Evolutionary conservation across 2,888 invertebrate genomes (phyloP).

Genomic region (Clunio marinus): DNA sequence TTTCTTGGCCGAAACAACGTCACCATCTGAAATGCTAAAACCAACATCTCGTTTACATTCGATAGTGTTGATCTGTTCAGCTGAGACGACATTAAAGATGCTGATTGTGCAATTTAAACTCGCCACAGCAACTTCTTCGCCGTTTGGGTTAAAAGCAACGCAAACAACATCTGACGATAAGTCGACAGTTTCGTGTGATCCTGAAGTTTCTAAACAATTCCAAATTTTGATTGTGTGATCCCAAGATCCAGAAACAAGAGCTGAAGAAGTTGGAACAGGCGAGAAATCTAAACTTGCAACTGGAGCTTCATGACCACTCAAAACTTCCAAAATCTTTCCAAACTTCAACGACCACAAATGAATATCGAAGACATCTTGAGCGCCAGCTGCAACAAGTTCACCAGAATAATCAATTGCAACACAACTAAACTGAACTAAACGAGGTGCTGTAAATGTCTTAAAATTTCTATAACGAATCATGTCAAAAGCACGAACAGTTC

Average conservation of each 20-base stretch:
- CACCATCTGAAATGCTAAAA: slow-evolving; percentile 74
- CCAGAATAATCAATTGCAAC: slow-evolving; percentile 83
- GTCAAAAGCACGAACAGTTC: slow-evolving; percentile 94
- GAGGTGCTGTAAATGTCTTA: slow-evolving; percentile 88
- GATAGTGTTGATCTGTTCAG: slow-evolving; percentile 69
- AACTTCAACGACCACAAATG: slow-evolving; percentile 94
- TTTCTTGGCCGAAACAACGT: slow-evolving; percentile 82
- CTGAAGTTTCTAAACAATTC: slow-evolving; percentile 81
- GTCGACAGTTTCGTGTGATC: slow-evolving; percentile 74
- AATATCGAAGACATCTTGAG: slow-evolving; percentile 90
- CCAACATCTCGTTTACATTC: slow-evolving; percentile 89
- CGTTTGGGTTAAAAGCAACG: slow-evolving; percentile 84
- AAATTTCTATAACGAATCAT: slow-evolving; percentile 94
- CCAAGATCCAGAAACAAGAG: slow-evolving; percentile 87
- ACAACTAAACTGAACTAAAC: slow-evolving; percentile 87
- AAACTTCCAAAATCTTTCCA: slow-evolving; percentile 82
- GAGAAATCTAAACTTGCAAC: slow-evolving; percentile 78
- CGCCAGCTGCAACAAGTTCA: slow-evolving; percentile 92
- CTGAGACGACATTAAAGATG: slow-evolving; percentile 69
- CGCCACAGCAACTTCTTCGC: slow-evolving; percentile 87
- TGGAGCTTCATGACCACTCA: slow-evolving; percentile 92
- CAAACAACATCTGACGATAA: slow-evolving; percentile 76
- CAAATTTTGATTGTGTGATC: slow-evolving; percentile 88
- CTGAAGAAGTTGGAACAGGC: slow-evolving; percentile 65
- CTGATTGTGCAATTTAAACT: slow-evolving; percentile 82